Evolutionary conservation across 1,140 invertebrate genomes (phyloP).

Genomic region (Galleria mellonella): DNA sequence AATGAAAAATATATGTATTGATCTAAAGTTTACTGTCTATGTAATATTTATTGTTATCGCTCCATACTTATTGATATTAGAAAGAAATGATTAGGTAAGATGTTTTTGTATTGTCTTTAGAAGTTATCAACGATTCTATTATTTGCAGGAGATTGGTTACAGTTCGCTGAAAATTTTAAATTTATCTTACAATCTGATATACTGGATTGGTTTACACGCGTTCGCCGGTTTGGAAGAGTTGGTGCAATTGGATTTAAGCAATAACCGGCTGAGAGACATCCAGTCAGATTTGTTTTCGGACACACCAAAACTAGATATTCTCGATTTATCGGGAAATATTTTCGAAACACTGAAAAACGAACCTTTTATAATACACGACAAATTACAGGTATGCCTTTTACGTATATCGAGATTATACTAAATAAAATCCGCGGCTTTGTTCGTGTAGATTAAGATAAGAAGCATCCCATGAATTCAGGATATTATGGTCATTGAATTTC

Average conservation of each 20-base stretch:
- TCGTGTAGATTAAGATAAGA: no score
- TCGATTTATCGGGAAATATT: constrained; percentile 66
- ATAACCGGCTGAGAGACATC: constrained; percentile 53
- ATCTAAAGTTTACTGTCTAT: no score
- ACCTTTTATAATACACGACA: constrained; percentile 58
- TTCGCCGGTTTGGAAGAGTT: constrained; percentile 56
- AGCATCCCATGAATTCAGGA: no score
- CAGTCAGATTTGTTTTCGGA: constrained; percentile 63
- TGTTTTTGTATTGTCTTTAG: neutral
- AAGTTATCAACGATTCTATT: constrained; percentile 1
- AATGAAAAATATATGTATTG: no score
- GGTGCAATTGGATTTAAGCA: constrained; percentile 49
- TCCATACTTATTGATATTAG: no score
- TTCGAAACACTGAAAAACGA: constrained; percentile 60
- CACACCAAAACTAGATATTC: constrained; percentile 39
- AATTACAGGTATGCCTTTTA: constrained; percentile 40
- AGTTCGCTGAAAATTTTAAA: constrained; percentile 49
- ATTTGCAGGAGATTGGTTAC: constrained; percentile 55
- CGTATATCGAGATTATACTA: no score
- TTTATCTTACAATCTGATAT: constrained; percentile 65
- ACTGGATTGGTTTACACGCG: constrained; percentile 68
- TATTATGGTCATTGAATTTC: no score
- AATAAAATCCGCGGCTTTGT: no score
- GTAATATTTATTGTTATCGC: no score
- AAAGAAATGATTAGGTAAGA: no score